Percentiles rank a stretch among this genome's conserved stretches.
Evolutionary conservation across 1,140 invertebrate genomes (phyloP).

Genomic region (Nautilus pompilius): DNA sequence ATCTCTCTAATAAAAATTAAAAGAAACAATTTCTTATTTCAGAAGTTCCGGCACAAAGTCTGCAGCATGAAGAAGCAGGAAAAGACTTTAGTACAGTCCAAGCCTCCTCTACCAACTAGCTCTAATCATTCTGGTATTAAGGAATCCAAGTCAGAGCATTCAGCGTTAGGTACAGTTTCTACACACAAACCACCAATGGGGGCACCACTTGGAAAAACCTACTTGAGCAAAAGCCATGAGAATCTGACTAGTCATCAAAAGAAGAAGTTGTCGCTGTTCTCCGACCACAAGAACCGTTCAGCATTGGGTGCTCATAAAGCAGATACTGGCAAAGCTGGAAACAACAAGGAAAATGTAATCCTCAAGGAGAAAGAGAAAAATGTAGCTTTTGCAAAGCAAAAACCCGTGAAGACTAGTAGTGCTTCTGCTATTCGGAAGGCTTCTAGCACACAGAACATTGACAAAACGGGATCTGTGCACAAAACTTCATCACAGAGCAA

Average conservation of each 20-base stretch:
- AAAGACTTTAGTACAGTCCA: constrained; percentile 4
- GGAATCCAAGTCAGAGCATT: constrained; percentile 37
- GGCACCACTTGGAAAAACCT: constrained; percentile 24
- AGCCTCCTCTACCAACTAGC: neutral
- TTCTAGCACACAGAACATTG: constrained; percentile 46
- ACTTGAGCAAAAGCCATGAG: constrained; percentile 54
- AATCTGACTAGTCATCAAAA: constrained; percentile 42
- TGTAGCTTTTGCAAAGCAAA: constrained; percentile 17
- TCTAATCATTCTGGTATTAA: constrained; percentile 24
- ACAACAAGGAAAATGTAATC: constrained; percentile 6
- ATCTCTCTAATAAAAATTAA: too few relatives aligned
- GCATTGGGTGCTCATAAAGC: neutral
- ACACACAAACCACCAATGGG: constrained; percentile 16
- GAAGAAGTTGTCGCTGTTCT: constrained; percentile 22
- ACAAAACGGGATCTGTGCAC: constrained; percentile 24
- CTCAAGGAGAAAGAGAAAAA: constrained; percentile 24
- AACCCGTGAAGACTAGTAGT: constrained; percentile 8
- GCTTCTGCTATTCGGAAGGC: constrained; percentile 38
- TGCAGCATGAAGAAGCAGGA: constrained; percentile 1
- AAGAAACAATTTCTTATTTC: neutral
- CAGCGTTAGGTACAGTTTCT: constrained; percentile 18
- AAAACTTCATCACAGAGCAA: constrained; percentile 11
- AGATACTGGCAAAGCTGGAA: neutral
- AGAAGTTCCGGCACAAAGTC: neutral
- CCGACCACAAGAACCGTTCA: neutral